phyloP scores from a whole-genome alignment of 2,113 vertebrate genomes.

The Electrona antarctica region DNA sequence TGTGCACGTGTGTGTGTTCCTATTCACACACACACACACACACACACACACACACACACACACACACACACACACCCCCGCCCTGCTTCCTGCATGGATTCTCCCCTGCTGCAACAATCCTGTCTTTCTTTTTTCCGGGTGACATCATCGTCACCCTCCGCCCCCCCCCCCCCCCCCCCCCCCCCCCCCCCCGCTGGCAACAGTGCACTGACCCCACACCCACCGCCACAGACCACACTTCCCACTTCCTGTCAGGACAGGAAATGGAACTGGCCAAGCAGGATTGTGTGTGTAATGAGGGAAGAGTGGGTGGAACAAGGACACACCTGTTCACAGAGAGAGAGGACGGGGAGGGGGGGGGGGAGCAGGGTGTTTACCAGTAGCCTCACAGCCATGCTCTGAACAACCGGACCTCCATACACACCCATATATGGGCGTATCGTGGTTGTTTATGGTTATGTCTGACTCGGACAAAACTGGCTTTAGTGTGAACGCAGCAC shows the following conservation, averaged over 20 bases:
- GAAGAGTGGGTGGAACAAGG: conserved; percentile 58
- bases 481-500: no score
- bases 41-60: no score
- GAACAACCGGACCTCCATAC: no score
- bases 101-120: conserved; percentile 53
- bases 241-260: conserved; percentile 68
- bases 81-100: no score
- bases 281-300: conserved; percentile 29
- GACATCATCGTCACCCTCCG: conserved; percentile 57
- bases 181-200: conserved; percentile 29
- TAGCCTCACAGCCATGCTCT: no score
- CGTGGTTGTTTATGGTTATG: no score
- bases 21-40: no score
- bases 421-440: no score
- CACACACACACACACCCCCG: no score
- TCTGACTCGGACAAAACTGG: no score
- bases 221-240: conserved; percentile 33
- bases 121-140: conserved; percentile 60
- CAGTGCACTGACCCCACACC: not conserved
- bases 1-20: not conserved
- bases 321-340: conserved; percentile 64
- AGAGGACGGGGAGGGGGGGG: not conserved
- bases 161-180: conserved; percentile 27
- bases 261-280: conserved; percentile 51
- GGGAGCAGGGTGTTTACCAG: no score